phyloP scores from a whole-genome alignment of 2,113 vertebrate species.

The Microtus pennsylvanicus region DNA sequence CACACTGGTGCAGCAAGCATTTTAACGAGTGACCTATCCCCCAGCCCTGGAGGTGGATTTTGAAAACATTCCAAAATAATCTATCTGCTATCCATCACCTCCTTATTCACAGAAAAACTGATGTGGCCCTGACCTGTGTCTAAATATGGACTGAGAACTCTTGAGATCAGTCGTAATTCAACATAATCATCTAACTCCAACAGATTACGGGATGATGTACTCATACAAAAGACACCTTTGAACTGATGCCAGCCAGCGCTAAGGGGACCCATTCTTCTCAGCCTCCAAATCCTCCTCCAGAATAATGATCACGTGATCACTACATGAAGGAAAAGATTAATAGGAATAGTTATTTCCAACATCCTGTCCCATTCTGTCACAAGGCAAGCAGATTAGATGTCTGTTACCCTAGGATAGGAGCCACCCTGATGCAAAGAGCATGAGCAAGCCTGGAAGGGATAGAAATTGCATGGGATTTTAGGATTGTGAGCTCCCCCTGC shows the following conservation, averaged over 20 bases:
- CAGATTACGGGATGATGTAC: rapidly evolving
- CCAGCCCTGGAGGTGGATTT: not conserved
- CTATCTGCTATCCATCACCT: not conserved
- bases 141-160: not conserved
- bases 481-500: not conserved
- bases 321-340: not conserved
- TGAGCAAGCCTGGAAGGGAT: not conserved
- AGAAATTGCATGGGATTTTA: not conserved
- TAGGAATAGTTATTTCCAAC: not conserved
- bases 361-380: not conserved
- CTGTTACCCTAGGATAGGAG: not conserved
- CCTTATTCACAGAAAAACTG: not conserved
- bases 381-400: not conserved
- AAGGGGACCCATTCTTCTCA: not conserved
- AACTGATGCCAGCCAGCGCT: not conserved
- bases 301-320: not conserved
- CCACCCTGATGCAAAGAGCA: not conserved
- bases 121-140: not conserved
- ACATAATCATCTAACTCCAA: not conserved
- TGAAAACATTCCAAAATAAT: not conserved
- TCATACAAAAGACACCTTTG: not conserved
- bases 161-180: not conserved
- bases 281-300: not conserved
- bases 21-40: not conserved
- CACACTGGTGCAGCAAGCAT: not conserved